Percentiles rank a stretch among this genome's conserved stretches.
Evolutionary conservation across 2,888 invertebrate species (phyloP).

Genomic region (Therioaphis trifolii): DNA sequence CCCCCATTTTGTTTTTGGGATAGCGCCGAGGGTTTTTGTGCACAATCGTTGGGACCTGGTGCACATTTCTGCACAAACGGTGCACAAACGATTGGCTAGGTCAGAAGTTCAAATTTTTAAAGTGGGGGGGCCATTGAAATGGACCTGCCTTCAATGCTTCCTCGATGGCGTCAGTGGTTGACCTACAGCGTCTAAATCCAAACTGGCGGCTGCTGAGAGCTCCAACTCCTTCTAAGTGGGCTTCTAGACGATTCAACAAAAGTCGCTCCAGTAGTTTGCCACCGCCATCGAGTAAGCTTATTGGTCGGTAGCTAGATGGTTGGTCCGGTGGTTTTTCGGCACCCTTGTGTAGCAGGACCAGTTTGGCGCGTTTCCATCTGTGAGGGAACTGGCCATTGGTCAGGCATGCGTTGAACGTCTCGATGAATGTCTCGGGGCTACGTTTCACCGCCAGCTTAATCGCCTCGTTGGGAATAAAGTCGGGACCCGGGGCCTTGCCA

Average conservation of each 20-base stretch:
- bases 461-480: background rate
- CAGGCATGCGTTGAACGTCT: background rate
- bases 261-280: conserved; percentile 20
- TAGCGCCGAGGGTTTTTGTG: too few relatives aligned
- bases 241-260: background rate
- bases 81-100: too few relatives aligned
- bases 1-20: too few relatives aligned
- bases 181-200: background rate
- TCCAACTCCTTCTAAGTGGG: background rate
- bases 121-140: too few relatives aligned
- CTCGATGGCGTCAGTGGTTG: background rate
- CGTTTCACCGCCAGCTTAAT: background rate
- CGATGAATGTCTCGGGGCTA: background rate
- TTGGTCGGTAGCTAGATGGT: conserved; percentile 20
- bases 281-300: background rate
- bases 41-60: too few relatives aligned
- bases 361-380: conserved; percentile 8
- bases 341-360: conserved; percentile 29
- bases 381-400: background rate
- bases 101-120: too few relatives aligned
- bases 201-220: background rate
- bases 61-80: too few relatives aligned
- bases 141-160: background rate
- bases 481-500: background rate
- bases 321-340: background rate